Evolutionary conservation across 2,888 invertebrate genomes (phyloP).

Genomic region (Metopia argyrocephala): DNA sequence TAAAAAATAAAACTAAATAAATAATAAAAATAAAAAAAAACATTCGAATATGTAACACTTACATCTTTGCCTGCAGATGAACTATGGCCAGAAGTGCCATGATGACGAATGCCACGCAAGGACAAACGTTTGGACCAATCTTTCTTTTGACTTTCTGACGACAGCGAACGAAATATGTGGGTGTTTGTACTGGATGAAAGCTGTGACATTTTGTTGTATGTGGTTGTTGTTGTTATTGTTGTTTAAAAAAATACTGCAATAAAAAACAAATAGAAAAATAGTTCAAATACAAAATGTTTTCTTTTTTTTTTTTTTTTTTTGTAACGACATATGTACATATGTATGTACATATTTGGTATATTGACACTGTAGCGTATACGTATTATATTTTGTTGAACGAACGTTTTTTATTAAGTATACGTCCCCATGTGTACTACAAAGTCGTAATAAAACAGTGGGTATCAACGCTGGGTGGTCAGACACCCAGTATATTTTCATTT

Average conservation of each 20-base stretch:
- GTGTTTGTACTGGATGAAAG: constrained; percentile 67
- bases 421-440: neutral
- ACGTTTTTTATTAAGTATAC: constrained; percentile 1
- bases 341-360: no score
- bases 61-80: constrained; percentile 79
- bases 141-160: constrained; percentile 83
- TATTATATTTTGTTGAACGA: neutral
- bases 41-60: constrained; percentile 56
- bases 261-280: neutral
- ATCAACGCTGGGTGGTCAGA: no score
- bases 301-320: no score
- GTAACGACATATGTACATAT: no score
- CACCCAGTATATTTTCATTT: no score
- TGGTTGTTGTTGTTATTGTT: neutral
- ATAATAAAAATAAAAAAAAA: neutral
- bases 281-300: neutral
- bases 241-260: constrained; percentile 18
- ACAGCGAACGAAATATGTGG: constrained; percentile 83
- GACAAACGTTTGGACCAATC: constrained; percentile 88
- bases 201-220: constrained; percentile 59
- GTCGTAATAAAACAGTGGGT: no score
- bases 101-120: constrained; percentile 84
- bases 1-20: no score
- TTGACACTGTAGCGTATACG: constrained; percentile 4
- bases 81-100: constrained; percentile 75